These are phyloP conservation scores for Caenorhabditis virilis DNA, from an alignment of 2,888 invertebrate genomes.

Conservation along the genomic window DNA sequence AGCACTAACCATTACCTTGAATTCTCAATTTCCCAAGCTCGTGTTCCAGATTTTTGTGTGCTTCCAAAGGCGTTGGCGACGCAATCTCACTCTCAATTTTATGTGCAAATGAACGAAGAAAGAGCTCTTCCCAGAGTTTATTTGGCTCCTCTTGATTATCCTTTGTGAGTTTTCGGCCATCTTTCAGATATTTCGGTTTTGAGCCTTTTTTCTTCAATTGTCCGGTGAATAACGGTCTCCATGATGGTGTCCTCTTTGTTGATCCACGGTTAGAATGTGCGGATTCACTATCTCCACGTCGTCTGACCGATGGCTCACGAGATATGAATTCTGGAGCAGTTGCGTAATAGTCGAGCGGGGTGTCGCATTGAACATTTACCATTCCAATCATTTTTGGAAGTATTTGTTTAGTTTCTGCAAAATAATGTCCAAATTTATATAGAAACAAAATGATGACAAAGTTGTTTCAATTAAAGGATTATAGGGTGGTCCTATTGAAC, in stretches of 20 bases:
- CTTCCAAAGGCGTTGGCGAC: constrained; percentile 49
- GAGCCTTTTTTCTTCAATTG: constrained; percentile 38
- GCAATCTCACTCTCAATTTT: constrained; percentile 60
- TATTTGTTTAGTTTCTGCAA: no score
- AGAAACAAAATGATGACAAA: no score
- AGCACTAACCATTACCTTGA: constrained; percentile 33
- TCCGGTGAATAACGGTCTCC: constrained; percentile 51
- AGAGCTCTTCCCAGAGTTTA: constrained; percentile 60
- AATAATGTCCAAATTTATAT: no score
- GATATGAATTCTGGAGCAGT: constrained; percentile 41
- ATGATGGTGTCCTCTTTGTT: constrained; percentile 37
- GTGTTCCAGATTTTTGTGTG: constrained; percentile 41
- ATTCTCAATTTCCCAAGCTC: constrained; percentile 43
- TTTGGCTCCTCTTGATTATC: constrained; percentile 44
- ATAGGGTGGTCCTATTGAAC: no score
- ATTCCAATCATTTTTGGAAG: constrained; percentile 62
- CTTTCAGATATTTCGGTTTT: constrained; percentile 55
- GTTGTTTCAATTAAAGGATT: no score
- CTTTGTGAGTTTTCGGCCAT: constrained; percentile 53
- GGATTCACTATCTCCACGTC: constrained; percentile 28
- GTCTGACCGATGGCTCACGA: constrained; percentile 29
- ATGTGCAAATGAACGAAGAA: constrained; percentile 60
- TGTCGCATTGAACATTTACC: constrained; percentile 63
- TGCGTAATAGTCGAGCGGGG: constrained; percentile 60
- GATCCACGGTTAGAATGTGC: constrained; percentile 19